Conservation (phyloP, 2,888 invertebrate genomes). For the Erebia epiphron region DNA sequence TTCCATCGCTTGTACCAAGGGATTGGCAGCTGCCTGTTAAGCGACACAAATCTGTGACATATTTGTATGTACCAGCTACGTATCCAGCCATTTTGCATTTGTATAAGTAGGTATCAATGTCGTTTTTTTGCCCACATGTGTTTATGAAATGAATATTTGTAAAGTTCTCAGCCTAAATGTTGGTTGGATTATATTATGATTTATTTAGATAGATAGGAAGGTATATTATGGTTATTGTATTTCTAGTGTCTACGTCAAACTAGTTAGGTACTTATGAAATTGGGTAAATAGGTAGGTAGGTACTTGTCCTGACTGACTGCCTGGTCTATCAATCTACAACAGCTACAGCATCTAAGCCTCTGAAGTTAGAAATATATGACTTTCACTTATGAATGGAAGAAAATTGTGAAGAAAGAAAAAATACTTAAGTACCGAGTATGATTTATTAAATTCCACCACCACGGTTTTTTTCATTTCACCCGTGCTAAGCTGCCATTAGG, state of each 20-base stretch:
- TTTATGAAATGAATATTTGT: constrained; percentile 22
- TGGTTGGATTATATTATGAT: background rate
- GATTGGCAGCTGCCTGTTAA: constrained; percentile 65
- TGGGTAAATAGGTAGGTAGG: too few species aligned
- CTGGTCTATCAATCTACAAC: too few species aligned
- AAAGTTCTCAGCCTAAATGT: background rate
- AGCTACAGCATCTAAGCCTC: too few species aligned
- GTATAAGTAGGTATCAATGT: constrained; percentile 13
- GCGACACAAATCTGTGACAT: constrained; percentile 58
- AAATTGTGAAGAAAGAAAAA: too few species aligned
- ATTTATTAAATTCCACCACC: too few species aligned
- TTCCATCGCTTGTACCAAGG: constrained; percentile 66
- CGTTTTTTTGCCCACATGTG: background rate
- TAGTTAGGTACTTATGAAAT: too few species aligned
- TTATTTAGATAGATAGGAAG: background rate
- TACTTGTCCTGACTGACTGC: too few species aligned
- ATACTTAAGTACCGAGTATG: too few species aligned
- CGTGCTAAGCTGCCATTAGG: too few species aligned
- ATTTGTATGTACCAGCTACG: constrained; percentile 20
- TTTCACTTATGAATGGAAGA: too few species aligned
- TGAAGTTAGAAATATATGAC: too few species aligned
- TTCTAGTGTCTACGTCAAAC: background rate
- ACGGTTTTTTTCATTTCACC: too few species aligned
- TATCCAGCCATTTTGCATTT: constrained; percentile 16
- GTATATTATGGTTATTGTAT: background rate